Evolutionary conservation across 2,797 vertebrate genomes (phyloP).

Genomic region (Zonotrichia albicollis): DNA sequence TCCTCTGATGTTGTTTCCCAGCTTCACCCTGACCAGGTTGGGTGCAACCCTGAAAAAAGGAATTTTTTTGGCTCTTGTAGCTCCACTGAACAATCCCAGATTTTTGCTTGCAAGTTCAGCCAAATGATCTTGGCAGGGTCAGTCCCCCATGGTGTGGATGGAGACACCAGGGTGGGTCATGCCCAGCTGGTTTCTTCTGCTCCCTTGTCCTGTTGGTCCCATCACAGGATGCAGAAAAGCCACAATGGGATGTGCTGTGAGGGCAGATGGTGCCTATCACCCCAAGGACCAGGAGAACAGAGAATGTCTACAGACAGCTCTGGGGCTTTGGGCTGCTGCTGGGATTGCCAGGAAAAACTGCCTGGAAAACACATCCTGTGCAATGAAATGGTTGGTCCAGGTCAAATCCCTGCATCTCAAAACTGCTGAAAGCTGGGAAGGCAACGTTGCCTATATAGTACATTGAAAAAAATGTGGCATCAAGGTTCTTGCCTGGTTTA

Average conservation of each 20-base stretch:
- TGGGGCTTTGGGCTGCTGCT: background rate
- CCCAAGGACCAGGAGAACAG: background rate
- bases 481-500: background rate
- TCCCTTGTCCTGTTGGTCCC: background rate
- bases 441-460: background rate
- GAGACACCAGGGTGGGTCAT: background rate
- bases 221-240: background rate
- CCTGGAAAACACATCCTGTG: background rate
- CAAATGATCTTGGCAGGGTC: background rate
- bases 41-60: background rate
- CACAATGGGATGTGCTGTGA: background rate
- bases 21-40: background rate
- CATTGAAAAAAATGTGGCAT: background rate
- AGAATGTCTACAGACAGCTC: background rate
- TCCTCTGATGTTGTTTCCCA: background rate
- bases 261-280: background rate
- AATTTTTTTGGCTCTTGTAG: background rate
- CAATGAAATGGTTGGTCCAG: background rate
- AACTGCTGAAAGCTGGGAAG: background rate
- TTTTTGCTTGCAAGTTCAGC: background rate
- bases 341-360: background rate
- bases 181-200: background rate
- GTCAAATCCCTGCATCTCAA: background rate
- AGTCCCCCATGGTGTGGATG: accelerated
- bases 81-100: background rate